Base-by-base conservation (phyloP, 37 sponge, comb jelly and placozoan species). In the Hexactinellida sp. region DNA sequence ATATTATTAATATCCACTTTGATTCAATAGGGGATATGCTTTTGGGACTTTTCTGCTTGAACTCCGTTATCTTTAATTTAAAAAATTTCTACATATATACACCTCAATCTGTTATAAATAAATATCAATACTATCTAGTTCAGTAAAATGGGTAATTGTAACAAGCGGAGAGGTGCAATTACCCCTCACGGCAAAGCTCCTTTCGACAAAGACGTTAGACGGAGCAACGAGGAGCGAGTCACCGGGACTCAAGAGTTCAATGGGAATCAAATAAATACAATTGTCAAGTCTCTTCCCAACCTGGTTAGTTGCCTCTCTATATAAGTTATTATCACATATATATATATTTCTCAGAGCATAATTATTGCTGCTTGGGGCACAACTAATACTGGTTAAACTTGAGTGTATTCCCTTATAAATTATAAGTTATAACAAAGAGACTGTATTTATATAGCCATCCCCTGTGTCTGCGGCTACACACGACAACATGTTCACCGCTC, bases 401-500 rank as follows among this genome's bases (percentile, higher is more conserved):
- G n/a, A n/a, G 13, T 41, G 47, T 16, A 41, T 41, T 41, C 47
- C 13, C 47, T 16, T 41, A 5, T 41, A 5, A 13, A 41, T 41
- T 41, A 41, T 41, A 41, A 41, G 10, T 41, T 47, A 47, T 47
- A 63, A 63, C 30, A 32, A 63, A n/a, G n/a, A n/a, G n/a, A n/a
- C n/a, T 63, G 3, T 23, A 63, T 63, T 63, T 10, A 32, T 63
- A 3, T 63, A 63, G 76, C 85, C 85, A 47, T 7, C 25, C 36
- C 7, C 36, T 84, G 36, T n/a, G 16, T 36, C 84, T n/a, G 21
- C 16, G 9, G 9, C 37, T 24, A 34, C 82, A 24, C 37, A 88
- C 30, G 90, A 55, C 1, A 86, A 38, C 13, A 38, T 88, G 0
- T 90, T 85, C 85, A 37, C 92, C 0, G 92, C 91, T 5, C 89